These are phyloP conservation scores for Diploscapter pachys DNA, from an alignment of 1,140 invertebrate genomes.

Conservation along the genomic window DNA sequence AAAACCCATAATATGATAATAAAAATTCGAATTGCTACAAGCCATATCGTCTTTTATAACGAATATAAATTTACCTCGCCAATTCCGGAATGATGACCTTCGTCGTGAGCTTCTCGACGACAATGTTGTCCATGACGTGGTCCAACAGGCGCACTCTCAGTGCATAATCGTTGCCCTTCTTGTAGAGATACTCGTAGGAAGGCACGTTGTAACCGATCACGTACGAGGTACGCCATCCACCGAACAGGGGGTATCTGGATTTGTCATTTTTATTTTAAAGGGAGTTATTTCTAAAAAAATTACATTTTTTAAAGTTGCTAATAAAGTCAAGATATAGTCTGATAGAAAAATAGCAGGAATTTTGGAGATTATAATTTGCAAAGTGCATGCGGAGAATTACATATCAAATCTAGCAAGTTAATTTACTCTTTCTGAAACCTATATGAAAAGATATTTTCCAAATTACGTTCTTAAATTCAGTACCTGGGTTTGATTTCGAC, in stretches of 20 bases:
- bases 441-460: no score
- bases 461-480: background rate
- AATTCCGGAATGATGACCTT: conserved; percentile 93
- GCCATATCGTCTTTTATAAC: background rate
- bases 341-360: background rate
- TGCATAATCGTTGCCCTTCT: conserved; percentile 65
- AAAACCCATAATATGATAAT: no score
- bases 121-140: conserved; percentile 93
- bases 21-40: no score
- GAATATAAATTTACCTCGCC: conserved; percentile 62
- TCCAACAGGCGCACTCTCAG: conserved; percentile 88
- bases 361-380: background rate
- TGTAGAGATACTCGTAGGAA: conserved; percentile 88
- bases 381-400: background rate
- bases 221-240: conserved; percentile 88
- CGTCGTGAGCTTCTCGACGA: conserved; percentile 82
- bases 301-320: background rate
- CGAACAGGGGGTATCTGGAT: conserved; percentile 82
- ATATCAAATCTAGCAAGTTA: no score
- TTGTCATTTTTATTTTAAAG: background rate
- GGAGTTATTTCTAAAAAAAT: background rate
- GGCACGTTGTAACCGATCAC: conserved; percentile 94
- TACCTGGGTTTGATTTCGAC: conserved; percentile 81
- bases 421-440: no score
- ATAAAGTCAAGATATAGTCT: background rate